phyloP scores from a whole-genome alignment of 2,113 vertebrate genomes.

The Origma solitaria region DNA sequence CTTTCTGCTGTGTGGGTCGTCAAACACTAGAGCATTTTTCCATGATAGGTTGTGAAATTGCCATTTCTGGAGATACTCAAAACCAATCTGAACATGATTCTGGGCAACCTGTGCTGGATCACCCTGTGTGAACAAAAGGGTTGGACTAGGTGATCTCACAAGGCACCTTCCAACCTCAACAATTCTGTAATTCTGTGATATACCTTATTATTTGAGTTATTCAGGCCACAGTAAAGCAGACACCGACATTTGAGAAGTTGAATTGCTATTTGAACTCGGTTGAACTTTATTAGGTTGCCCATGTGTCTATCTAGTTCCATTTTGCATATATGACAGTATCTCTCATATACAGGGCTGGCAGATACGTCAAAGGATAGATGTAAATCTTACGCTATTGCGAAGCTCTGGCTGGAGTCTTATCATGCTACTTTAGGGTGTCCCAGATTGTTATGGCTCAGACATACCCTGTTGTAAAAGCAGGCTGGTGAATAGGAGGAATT shows the following conservation, averaged over 20 bases:
- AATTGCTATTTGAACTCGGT: neutral
- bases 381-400: neutral
- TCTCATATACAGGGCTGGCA: neutral
- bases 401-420: neutral
- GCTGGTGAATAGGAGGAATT: neutral
- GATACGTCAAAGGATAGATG: neutral
- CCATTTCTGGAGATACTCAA: neutral
- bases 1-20: accelerated
- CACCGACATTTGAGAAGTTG: neutral
- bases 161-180: neutral
- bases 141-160: neutral
- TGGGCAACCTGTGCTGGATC: neutral
- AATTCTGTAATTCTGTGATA: neutral
- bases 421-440: neutral
- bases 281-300: neutral
- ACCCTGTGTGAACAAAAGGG: neutral
- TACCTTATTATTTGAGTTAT: neutral
- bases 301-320: neutral
- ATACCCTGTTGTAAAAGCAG: neutral
- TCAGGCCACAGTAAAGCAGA: neutral
- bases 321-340: neutral
- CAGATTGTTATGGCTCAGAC: neutral
- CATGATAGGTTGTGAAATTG: neutral
- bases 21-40: neutral
- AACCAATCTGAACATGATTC: neutral